Percentiles rank a stretch among this genome's conserved stretches.
Evolutionary conservation across 2,113 vertebrate species (phyloP).

Genomic region (Xyliphius kryptos): DNA sequence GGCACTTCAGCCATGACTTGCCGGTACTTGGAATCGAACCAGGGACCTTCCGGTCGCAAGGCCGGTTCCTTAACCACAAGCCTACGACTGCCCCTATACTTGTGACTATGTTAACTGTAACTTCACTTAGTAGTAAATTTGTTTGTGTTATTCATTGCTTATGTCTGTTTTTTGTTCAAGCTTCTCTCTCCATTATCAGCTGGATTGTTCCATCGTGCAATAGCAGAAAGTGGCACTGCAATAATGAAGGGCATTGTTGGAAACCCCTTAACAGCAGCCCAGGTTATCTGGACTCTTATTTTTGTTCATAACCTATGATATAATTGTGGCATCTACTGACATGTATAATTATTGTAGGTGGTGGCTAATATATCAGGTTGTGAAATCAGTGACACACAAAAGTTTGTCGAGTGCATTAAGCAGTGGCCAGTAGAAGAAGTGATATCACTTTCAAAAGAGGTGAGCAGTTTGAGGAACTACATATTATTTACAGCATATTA

Average conservation of each 20-base stretch:
- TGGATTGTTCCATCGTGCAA: conserved; percentile 74
- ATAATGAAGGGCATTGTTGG: conserved; percentile 12
- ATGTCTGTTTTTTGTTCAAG: conserved; percentile 47
- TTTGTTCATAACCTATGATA: neutral
- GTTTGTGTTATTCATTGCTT: too few species aligned
- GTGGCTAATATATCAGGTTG: conserved; percentile 58
- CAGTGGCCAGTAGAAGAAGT: conserved; percentile 40
- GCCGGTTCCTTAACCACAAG: too few species aligned
- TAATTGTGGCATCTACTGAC: neutral
- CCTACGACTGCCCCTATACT: too few species aligned
- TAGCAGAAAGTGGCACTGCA: conserved; percentile 74
- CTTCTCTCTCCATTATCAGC: conserved; percentile 68
- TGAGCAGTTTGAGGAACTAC: neutral
- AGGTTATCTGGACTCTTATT: conserved; percentile 22
- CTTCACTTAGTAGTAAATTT: too few species aligned
- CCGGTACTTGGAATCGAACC: too few species aligned
- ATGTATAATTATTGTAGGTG: conserved; percentile 38
- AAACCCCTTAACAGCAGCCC: conserved; percentile 38
- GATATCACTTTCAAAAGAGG: conserved; percentile 31
- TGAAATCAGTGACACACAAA: conserved; percentile 53
- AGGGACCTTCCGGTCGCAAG: too few species aligned
- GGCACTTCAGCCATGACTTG: too few species aligned
- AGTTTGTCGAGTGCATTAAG: conserved; percentile 54
- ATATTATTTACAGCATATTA: too few species aligned
- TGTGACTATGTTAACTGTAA: too few species aligned